Conservation (phyloP, 2,888 invertebrate species). For the Pterobdella sp. region DNA sequence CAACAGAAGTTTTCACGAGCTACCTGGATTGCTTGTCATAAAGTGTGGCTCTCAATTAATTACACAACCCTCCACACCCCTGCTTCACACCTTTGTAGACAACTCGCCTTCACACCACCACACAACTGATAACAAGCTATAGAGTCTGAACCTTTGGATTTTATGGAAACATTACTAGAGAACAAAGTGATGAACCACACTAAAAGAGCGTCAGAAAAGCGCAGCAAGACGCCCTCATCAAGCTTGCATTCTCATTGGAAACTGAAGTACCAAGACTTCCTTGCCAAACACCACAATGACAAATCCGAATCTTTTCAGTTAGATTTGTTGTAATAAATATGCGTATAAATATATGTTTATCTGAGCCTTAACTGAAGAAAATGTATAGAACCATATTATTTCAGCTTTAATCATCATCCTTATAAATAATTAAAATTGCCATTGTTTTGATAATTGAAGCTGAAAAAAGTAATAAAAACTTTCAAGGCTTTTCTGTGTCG, state of each 20-base stretch:
- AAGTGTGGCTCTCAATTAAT: neutral
- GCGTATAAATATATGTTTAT: no score
- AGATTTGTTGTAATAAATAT: neutral
- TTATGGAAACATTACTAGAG: slow-evolving; percentile 22
- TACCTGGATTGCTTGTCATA: neutral
- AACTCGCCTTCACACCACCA: neutral
- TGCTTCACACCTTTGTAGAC: neutral
- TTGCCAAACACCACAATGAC: neutral
- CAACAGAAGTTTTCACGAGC: no score
- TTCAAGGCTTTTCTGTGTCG: no score
- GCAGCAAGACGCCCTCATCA: slow-evolving; percentile 12
- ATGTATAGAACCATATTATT: no score
- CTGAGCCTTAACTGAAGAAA: no score
- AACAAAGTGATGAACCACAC: slow-evolving; percentile 24
- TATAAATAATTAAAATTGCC: no score
- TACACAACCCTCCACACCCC: neutral
- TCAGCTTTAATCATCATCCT: no score
- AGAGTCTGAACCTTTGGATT: neutral
- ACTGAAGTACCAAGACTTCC: slow-evolving; percentile 31
- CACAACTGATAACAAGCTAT: neutral
- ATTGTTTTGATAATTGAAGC: no score
- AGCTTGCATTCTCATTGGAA: slow-evolving; percentile 26
- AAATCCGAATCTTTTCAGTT: slow-evolving; percentile 24
- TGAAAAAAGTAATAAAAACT: no score
- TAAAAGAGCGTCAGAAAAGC: neutral